These are phyloP conservation scores for Cantharis flavilabris DNA, from an alignment of 2,888 invertebrate species.

Conservation along the genomic window DNA sequence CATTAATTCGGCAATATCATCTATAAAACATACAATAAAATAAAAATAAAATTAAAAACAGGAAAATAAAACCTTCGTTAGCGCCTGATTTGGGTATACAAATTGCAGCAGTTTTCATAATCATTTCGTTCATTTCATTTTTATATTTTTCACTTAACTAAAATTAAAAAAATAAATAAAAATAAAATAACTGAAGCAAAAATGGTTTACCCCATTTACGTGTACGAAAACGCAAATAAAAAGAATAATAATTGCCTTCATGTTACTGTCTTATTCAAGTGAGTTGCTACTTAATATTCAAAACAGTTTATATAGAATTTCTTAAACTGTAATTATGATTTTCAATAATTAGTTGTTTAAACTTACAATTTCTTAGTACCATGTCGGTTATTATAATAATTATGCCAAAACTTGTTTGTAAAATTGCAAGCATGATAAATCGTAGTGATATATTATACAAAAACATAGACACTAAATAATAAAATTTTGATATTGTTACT, in stretches of 20 bases:
- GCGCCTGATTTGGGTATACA: slow-evolving; percentile 1
- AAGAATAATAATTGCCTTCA: background rate
- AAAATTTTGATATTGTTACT: too few species aligned
- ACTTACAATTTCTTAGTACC: background rate
- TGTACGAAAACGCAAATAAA: background rate
- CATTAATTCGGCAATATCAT: slow-evolving; percentile 38
- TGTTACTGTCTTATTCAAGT: too few species aligned
- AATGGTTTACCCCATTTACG: background rate
- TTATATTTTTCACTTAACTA: background rate
- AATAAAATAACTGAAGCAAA: background rate
- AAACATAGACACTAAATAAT: background rate
- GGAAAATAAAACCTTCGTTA: background rate
- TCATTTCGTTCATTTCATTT: background rate
- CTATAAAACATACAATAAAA: slow-evolving; percentile 19
- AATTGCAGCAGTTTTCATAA: background rate
- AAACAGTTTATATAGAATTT: background rate
- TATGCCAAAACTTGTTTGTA: background rate
- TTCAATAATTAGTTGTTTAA: background rate
- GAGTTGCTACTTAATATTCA: background rate
- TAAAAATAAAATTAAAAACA: background rate
- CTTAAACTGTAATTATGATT: background rate
- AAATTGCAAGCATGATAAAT: background rate
- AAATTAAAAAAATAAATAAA: background rate
- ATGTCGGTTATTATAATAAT: background rate
- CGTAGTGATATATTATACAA: background rate